Evolutionary conservation across 2,113 vertebrate genomes (phyloP).

Genomic region (Hiodon tergisus): DNA sequence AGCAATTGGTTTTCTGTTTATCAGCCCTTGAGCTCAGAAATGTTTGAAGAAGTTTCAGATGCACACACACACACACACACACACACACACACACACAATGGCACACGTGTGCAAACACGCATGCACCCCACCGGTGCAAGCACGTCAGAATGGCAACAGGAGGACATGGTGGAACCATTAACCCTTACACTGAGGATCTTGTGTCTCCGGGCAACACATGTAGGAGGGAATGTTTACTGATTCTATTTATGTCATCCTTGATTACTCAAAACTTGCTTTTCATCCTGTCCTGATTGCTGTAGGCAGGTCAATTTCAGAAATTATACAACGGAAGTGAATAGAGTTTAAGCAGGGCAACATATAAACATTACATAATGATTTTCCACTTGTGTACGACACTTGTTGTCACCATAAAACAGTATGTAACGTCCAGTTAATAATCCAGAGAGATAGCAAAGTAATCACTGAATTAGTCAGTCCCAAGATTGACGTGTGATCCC

Average conservation of each 20-base stretch:
- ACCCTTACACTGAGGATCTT: no score
- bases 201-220: background rate
- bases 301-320: background rate
- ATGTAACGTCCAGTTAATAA: background rate
- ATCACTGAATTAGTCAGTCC: background rate
- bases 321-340: background rate
- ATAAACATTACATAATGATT: background rate
- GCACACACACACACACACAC: background rate
- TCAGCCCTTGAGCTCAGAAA: background rate
- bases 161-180: background rate
- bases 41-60: no score
- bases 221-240: background rate
- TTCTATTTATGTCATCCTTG: background rate
- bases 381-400: background rate
- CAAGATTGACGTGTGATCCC: background rate
- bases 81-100: background rate
- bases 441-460: background rate
- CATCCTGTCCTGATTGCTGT: background rate
- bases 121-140: background rate
- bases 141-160: background rate
- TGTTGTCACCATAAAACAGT: background rate
- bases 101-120: no score
- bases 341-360: background rate
- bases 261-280: background rate
- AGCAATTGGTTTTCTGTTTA: no score